Conservation (phyloP, 2,888 invertebrate species). For the Catocala sponsa region DNA sequence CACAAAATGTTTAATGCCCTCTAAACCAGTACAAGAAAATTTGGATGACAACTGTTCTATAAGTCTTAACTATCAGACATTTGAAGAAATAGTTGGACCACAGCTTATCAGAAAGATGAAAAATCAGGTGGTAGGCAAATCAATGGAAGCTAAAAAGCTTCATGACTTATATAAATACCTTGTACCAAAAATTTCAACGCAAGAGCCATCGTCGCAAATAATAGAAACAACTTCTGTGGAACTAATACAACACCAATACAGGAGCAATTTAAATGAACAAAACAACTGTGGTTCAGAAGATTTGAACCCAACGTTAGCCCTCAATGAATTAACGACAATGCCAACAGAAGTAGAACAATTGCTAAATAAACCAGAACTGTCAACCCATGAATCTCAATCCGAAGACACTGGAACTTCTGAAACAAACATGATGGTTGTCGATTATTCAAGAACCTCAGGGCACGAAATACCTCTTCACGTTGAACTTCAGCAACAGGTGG, state of each 20-base stretch:
- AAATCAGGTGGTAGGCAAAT: slow-evolving; percentile 30
- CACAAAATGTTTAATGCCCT: slow-evolving; percentile 34
- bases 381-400: slow-evolving; percentile 36
- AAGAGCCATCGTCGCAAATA: slow-evolving; percentile 24
- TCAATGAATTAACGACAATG: slow-evolving; percentile 37
- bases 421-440: slow-evolving; percentile 36
- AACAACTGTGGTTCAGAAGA: slow-evolving; percentile 32
- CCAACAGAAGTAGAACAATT: slow-evolving; percentile 34
- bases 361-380: slow-evolving; percentile 36
- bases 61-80: slow-evolving; percentile 35
- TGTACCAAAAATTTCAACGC: slow-evolving; percentile 28
- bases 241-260: slow-evolving; percentile 28
- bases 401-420: slow-evolving; percentile 33
- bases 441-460: slow-evolving; percentile 35
- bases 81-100: slow-evolving; percentile 37
- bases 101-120: slow-evolving; percentile 34
- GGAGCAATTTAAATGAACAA: slow-evolving; percentile 33
- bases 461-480: slow-evolving; percentile 21
- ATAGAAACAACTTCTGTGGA: slow-evolving; percentile 33
- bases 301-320: slow-evolving; percentile 30
- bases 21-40: slow-evolving; percentile 30
- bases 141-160: slow-evolving; percentile 32
- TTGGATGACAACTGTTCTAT: slow-evolving; percentile 28
- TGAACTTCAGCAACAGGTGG: slow-evolving; percentile 27
- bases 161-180: slow-evolving; percentile 32